Conservation (phyloP, 2,888 invertebrate genomes). For the Acanthoscelides obtectus region DNA sequence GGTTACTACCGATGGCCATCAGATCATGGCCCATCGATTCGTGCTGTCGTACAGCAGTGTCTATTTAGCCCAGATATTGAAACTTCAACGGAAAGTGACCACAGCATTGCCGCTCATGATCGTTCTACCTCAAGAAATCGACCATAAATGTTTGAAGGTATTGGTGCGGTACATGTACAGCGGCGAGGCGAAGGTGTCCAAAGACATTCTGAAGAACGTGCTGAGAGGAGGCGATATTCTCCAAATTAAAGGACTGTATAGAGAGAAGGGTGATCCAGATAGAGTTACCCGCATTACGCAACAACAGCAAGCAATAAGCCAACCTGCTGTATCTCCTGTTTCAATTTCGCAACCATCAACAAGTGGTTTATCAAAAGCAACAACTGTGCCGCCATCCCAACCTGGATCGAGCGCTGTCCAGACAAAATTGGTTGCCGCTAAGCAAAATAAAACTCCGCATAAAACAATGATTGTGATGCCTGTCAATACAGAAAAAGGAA, state of each 20-base stretch:
- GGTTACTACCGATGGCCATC: constrained; percentile 73
- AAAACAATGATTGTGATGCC: neutral
- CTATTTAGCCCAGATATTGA: constrained; percentile 55
- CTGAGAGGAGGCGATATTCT: constrained; percentile 77
- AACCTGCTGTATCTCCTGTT: constrained; percentile 8
- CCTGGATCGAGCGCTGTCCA: neutral
- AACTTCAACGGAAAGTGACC: constrained; percentile 29
- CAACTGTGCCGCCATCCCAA: neutral
- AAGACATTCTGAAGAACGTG: constrained; percentile 77
- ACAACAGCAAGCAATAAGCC: constrained; percentile 2
- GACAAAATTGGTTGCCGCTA: neutral
- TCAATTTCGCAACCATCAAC: constrained; percentile 10
- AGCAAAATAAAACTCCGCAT: neutral
- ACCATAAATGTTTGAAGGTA: constrained; percentile 73
- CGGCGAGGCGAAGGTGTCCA: constrained; percentile 79
- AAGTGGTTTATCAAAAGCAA: neutral
- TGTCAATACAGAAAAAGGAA: neutral
- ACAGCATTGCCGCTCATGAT: constrained; percentile 54
- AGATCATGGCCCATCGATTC: constrained; percentile 80
- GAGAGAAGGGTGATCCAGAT: constrained; percentile 47
- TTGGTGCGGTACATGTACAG: constrained; percentile 81
- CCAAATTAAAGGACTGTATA: constrained; percentile 75
- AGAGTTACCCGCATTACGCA: constrained; percentile 13
- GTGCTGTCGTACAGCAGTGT: constrained; percentile 78
- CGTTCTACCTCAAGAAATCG: constrained; percentile 76